Conservation (phyloP, 2,113 vertebrate species). For the Clarias macrocephalus region DNA sequence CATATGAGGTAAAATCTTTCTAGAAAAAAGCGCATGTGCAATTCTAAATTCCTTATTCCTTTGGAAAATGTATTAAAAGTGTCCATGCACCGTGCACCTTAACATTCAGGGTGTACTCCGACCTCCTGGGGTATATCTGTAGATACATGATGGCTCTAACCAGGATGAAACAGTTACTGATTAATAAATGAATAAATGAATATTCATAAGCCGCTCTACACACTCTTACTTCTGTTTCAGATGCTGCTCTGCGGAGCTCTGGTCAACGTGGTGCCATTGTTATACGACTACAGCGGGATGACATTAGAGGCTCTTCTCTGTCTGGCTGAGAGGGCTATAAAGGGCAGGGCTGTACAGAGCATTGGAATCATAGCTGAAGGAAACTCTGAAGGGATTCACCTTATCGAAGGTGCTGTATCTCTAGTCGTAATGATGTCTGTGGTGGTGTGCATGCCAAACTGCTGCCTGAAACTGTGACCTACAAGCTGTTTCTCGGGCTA, state of each 20-base stretch:
- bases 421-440: background rate
- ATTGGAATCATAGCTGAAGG: constrained; percentile 79
- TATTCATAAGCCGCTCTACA: background rate
- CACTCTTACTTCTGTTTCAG: constrained; percentile 57
- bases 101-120: background rate
- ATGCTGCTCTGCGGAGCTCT: constrained; percentile 75
- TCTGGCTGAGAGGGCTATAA: constrained; percentile 68
- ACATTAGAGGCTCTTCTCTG: constrained; percentile 73
- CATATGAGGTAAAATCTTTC: constrained; percentile 75
- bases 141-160: background rate
- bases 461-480: background rate
- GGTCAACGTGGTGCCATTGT: constrained; percentile 64
- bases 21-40: background rate
- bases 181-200: background rate
- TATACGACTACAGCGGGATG: constrained; percentile 75
- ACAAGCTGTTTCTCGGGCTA: background rate
- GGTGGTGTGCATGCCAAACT: background rate
- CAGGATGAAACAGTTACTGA: background rate
- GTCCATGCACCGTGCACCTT: background rate
- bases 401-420: background rate
- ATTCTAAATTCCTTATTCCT: background rate
- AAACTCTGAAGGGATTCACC: constrained; percentile 71
- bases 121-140: background rate
- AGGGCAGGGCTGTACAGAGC: constrained; percentile 69
- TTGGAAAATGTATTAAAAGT: background rate